Percentiles rank a stretch among this genome's conserved stretches.
phyloP scores from a whole-genome alignment of 2,113 vertebrate genomes.

The Mus musculus region GRCm39 chr11:21827001-21827500 shows the following conservation, averaged over 20 bases:
- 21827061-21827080: slow-evolving; percentile 87
- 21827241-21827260: slow-evolving; percentile 85
- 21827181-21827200: slow-evolving; percentile 95
- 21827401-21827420: slow-evolving; percentile 89
- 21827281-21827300: slow-evolving; percentile 89
- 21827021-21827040: slow-evolving; percentile 94
- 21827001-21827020: slow-evolving; percentile 88
- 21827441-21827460: slow-evolving; percentile 90
- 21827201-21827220: slow-evolving; percentile 93
- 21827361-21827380: slow-evolving; percentile 87
- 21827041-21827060: slow-evolving; percentile 90
- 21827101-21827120: slow-evolving; percentile 90
- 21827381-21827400: slow-evolving; percentile 93
- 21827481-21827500: slow-evolving; percentile 74
- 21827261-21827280: slow-evolving; percentile 89
- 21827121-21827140: slow-evolving; percentile 88
- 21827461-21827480: slow-evolving; percentile 80
- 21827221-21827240: slow-evolving; percentile 89
- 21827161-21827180: slow-evolving; percentile 82
- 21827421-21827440: slow-evolving; percentile 83
- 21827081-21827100: slow-evolving; percentile 86
- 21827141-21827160: slow-evolving; percentile 92
- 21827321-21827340: slow-evolving; percentile 89
- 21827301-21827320: slow-evolving; percentile 86
- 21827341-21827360: slow-evolving; percentile 71